These are phyloP conservation scores for Bubo scandiacus DNA, from an alignment of 2,113 vertebrate genomes.

Conservation along the genomic window DNA sequence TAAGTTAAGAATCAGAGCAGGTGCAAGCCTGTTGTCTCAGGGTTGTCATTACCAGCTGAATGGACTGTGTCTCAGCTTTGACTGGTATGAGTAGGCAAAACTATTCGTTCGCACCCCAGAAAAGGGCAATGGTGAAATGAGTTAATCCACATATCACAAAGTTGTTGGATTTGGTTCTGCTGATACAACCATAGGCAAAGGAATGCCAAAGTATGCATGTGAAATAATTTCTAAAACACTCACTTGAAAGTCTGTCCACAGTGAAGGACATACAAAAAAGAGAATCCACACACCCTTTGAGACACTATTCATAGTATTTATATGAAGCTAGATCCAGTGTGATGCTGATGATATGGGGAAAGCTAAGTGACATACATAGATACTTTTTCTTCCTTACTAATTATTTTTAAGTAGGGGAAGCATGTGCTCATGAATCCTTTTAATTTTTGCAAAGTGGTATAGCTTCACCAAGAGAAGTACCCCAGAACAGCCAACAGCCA, in stretches of 20 bases:
- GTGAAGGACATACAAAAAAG: neutral
- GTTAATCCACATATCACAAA: neutral
- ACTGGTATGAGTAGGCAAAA: constrained; percentile 23
- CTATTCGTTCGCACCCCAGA: neutral
- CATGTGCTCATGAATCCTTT: neutral
- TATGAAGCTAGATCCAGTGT: neutral
- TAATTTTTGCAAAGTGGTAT: neutral
- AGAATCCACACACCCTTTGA: neutral
- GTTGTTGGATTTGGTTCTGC: neutral
- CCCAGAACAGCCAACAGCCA: neutral
- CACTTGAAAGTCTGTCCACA: fast-evolving
- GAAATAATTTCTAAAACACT: neutral
- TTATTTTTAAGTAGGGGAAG: neutral
- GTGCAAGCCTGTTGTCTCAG: constrained; percentile 21
- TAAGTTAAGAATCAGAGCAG: constrained; percentile 52
- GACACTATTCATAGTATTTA: neutral
- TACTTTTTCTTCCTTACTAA: neutral
- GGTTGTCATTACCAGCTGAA: neutral
- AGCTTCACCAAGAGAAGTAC: neutral
- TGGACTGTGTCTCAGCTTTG: neutral
- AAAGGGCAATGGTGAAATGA: neutral
- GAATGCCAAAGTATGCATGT: neutral
- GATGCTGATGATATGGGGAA: neutral
- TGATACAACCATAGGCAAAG: neutral
- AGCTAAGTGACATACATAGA: neutral